Conservation (phyloP, 1,140 invertebrate genomes). For the Dinothrombium tinctorium region DNA sequence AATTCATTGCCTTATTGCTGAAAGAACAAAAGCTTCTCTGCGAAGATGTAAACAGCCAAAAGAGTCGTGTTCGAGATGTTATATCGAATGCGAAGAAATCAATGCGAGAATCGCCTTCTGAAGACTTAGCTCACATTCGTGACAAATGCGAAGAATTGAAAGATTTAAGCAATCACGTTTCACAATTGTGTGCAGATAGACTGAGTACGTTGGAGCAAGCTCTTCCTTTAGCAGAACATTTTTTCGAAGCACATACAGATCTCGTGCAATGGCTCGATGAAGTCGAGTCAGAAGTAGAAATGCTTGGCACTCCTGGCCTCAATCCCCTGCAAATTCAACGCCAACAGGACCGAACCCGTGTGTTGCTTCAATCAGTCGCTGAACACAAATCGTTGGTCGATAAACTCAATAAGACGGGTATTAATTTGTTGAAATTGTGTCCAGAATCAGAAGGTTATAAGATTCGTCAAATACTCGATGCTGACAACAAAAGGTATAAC, state of each 20-base stretch:
- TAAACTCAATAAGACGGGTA: slow-evolving; percentile 80
- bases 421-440: slow-evolving; percentile 57
- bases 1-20: slow-evolving; percentile 61
- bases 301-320: slow-evolving; percentile 68
- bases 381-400: slow-evolving; percentile 85
- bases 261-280: slow-evolving; percentile 71
- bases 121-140: slow-evolving; percentile 57
- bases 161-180: slow-evolving; percentile 71
- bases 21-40: slow-evolving; percentile 82
- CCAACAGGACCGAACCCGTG: slow-evolving; percentile 82
- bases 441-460: slow-evolving; percentile 61
- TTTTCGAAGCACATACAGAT: slow-evolving; percentile 77
- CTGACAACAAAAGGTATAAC: slow-evolving; percentile 65
- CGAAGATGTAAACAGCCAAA: slow-evolving; percentile 82
- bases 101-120: slow-evolving; percentile 65
- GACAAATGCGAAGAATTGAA: slow-evolving; percentile 75
- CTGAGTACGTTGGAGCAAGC: slow-evolving; percentile 76
- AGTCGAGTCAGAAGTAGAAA: slow-evolving; percentile 69
- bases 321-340: slow-evolving; percentile 71
- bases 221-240: slow-evolving; percentile 68
- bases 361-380: slow-evolving; percentile 62
- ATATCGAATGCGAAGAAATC: slow-evolving; percentile 76
- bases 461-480: slow-evolving; percentile 62
- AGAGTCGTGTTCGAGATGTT: slow-evolving; percentile 66
- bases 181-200: slow-evolving; percentile 53